Percentiles rank a stretch among this genome's conserved stretches.
Conservation (phyloP, 2,888 invertebrate genomes). For the Yponomeuta cagnagella region DNA sequence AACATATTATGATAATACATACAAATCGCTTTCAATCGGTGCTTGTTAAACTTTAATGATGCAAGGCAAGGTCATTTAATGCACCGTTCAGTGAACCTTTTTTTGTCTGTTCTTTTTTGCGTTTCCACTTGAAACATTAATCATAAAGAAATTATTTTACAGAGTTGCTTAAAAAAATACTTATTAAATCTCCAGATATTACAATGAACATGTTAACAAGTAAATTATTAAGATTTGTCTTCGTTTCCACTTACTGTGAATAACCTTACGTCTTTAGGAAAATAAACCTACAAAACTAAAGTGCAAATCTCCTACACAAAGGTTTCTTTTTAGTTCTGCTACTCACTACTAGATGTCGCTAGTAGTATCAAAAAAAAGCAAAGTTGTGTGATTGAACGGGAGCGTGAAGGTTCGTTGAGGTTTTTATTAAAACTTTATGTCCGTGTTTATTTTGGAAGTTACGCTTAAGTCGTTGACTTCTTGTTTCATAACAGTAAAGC, state of each 20-base stretch:
- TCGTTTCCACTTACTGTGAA: too few species aligned
- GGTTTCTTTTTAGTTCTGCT: constrained; percentile 38
- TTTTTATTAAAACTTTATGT: neutral
- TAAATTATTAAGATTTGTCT: too few species aligned
- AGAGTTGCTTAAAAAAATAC: neutral
- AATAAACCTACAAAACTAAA: neutral
- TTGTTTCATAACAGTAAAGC: neutral
- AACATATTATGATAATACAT: constrained; percentile 5
- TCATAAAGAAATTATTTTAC: neutral
- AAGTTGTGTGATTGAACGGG: neutral
- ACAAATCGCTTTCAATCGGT: constrained; percentile 2
- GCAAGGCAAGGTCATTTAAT: constrained; percentile 71
- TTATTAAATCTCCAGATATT: too few species aligned
- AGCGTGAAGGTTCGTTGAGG: neutral
- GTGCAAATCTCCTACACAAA: too few species aligned
- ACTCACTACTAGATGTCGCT: constrained; percentile 60
- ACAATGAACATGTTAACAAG: too few species aligned
- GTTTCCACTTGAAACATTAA: neutral
- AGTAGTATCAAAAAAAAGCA: constrained; percentile 23
- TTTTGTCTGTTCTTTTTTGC: neutral
- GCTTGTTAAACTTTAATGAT: constrained; percentile 48
- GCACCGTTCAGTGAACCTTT: constrained; percentile 18
- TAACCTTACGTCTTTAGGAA: neutral
- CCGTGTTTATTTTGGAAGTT: constrained; percentile 1
- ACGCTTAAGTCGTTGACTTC: neutral